Base-by-base conservation (phyloP, 2,888 invertebrate genomes). In the Cantharis rustica region DNA sequence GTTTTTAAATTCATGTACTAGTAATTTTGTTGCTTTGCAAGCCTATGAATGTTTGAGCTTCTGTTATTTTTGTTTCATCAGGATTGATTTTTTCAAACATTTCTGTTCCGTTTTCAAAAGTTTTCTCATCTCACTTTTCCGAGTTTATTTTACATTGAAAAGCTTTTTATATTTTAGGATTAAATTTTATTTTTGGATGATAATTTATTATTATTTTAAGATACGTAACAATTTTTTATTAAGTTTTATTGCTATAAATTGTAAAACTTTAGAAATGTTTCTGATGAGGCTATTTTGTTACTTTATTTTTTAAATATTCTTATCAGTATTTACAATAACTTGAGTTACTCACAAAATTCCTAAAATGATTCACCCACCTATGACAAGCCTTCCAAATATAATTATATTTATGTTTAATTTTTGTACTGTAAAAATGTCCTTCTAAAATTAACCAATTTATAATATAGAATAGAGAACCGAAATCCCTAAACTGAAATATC, bases 401-500 rank as follows among this genome's bases (percentile, higher is more conserved):
- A 47, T 47, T 47, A n/a, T 47, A 47, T 47, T n/a, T 47, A 47
- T n/a, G 47, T 47, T 47, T n/a, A n/a, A 47, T n/a, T n/a, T 47
- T 47, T 47, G 47, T 47, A 47, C 7, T 47, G 47, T 47, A 47
- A 47, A 31, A 47, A 47, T 47, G 47, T 47, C 47, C 47, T 47
- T 47, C 9, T n/a, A 47, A 47, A 47, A 47, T 47, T 47, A 47
- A 47, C 47, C 47, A 47, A 47, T 47, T 66, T 66, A 66, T 27
- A n/a, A n/a, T n/a, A 23, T 26, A 63, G 27, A 63, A 68, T 17
- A 68, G 81, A 84, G 86, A 86, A 87, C 87, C 87, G 86, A 87
- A 87, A 86, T 86, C 86, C 86, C 80, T 78, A 79, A 77, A 71
- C 84, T 85, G 81, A 82, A 66, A 82, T 84, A 81, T 84, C 85